A percentile compares a stretch with the other conserved stretches of the same genome.
Evolutionary conservation across 1,140 invertebrate species (phyloP).

Genomic region (Drosophila pandora): DNA sequence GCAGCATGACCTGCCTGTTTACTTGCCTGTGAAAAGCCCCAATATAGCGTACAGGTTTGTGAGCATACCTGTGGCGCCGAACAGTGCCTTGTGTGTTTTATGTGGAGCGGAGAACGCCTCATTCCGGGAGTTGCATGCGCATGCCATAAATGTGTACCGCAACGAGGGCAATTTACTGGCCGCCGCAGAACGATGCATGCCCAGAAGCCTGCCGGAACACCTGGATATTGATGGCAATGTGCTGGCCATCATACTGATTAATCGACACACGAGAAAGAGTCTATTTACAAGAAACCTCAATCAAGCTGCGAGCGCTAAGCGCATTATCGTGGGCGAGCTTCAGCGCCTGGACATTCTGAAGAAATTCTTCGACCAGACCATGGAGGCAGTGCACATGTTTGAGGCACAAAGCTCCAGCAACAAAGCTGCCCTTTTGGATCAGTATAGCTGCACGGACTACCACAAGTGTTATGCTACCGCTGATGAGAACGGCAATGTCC

Average conservation of each 20-base stretch:
- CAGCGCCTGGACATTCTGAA: conserved; percentile 72
- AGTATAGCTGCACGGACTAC: conserved; percentile 76
- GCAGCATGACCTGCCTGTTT: conserved; percentile 90
- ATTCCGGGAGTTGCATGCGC: conserved; percentile 60
- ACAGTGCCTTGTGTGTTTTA: conserved; percentile 61
- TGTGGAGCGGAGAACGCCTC: conserved; percentile 74
- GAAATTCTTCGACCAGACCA: conserved; percentile 72
- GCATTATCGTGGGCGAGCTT: conserved; percentile 67
- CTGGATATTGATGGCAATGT: conserved; percentile 71
- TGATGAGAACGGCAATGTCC: conserved; percentile 61
- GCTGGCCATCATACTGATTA: conserved; percentile 70
- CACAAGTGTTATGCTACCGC: conserved; percentile 73
- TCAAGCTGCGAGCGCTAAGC: conserved; percentile 63
- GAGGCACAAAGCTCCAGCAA: conserved; percentile 22
- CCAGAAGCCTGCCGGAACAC: conserved; percentile 65
- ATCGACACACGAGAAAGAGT: conserved; percentile 56
- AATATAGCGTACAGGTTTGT: conserved; percentile 83
- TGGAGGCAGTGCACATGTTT: conserved; percentile 57
- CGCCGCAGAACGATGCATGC: conserved; percentile 65
- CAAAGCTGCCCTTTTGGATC: conserved; percentile 50
- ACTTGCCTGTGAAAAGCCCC: conserved; percentile 91
- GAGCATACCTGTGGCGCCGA: conserved; percentile 67
- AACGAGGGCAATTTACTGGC: conserved; percentile 57
- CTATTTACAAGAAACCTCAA: conserved; percentile 71
- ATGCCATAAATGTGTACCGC: conserved; percentile 64